Evolutionary conservation across 2,888 invertebrate genomes (phyloP), one percentile per base, ranked within the genome.

Genomic region (Luffia ferchaultella): DNA sequence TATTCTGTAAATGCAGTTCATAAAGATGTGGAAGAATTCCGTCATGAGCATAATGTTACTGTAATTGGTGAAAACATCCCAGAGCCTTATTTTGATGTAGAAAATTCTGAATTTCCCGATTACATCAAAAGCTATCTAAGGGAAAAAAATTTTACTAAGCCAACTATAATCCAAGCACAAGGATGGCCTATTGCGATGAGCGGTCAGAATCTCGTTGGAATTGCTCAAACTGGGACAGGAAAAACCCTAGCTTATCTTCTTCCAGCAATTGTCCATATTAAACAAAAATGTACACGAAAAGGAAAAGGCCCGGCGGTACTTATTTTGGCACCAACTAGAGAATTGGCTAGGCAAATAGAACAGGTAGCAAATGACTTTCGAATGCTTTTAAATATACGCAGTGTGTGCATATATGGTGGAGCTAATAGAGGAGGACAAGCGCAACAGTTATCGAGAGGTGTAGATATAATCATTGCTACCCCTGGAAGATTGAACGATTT

Each of bases 401-500:
- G 91, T 68, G 90, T 91, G 0, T 95, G 95, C 71, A 89, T 95
- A 18, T 96, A 94, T 84, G 96, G 96, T 50, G 96, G 96, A 42
- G 93, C 94, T 2, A 90, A 89, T 1, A 92, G 92, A 64, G 87
- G 86, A 1, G 73, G 68, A 20, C 90, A 92, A 67, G 88, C 88
- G 0, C 75, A 86, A 2, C 86, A 89, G 56, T 64, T 92, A 48
- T 87, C 88, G 57, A 79, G 86, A 20, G 94, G 94, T 48, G 92
- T 93, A 19, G 93, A 95, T 70, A 92, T 95, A 60, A 90, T 92
- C 20, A 94, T 96, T 60, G 95, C 95, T 2, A 96, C 95, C 18
- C 95, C 95, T 1, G 95, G 95, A 2, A 86, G 95, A 56, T 76
- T 96, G 46, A 91, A 95, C 60, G 95, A 96, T 67, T 93, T 95